A percentile compares a stretch with the other conserved stretches of the same genome.
Evolutionary conservation across 2,113 vertebrate genomes (phyloP).

Genomic region (Aspidoscelis tigris): DNA sequence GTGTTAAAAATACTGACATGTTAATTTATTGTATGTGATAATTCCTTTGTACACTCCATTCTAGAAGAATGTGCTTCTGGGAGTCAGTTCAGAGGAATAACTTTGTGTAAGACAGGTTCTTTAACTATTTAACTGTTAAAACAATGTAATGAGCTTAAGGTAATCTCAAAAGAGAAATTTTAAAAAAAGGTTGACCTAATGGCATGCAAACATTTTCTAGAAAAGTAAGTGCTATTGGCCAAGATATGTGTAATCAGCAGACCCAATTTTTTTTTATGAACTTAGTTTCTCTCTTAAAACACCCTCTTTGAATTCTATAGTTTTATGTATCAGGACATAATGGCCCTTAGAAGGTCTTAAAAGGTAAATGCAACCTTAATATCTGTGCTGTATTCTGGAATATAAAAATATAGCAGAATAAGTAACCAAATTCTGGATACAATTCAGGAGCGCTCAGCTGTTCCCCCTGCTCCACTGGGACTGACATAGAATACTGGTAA

Average conservation of each 20-base stretch:
- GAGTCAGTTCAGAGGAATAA: constrained; percentile 26
- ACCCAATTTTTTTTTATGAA: no score
- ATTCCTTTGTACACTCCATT: constrained; percentile 38
- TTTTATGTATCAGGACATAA: no score
- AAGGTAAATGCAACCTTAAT: no score
- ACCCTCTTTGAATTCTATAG: no score
- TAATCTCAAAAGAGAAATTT: background rate
- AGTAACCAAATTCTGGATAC: no score
- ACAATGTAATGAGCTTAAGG: constrained; percentile 2
- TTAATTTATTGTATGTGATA: constrained; percentile 31
- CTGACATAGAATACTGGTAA: no score
- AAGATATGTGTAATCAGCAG: background rate
- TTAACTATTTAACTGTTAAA: constrained; percentile 31
- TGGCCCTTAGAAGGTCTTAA: no score
- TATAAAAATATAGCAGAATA: no score
- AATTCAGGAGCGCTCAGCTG: no score
- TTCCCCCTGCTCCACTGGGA: no score
- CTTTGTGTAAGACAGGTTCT: constrained; percentile 24
- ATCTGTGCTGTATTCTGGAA: no score
- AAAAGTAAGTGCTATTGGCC: background rate
- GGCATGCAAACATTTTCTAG: background rate
- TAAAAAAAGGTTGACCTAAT: background rate
- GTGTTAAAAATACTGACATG: constrained; percentile 2
- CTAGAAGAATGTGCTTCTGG: constrained; percentile 14
- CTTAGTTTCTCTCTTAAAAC: no score